Percentiles rank a stretch among this genome's conserved stretches.
phyloP scores from a whole-genome alignment of 2,888 invertebrate species.

The Neoascia interrupta region DNA sequence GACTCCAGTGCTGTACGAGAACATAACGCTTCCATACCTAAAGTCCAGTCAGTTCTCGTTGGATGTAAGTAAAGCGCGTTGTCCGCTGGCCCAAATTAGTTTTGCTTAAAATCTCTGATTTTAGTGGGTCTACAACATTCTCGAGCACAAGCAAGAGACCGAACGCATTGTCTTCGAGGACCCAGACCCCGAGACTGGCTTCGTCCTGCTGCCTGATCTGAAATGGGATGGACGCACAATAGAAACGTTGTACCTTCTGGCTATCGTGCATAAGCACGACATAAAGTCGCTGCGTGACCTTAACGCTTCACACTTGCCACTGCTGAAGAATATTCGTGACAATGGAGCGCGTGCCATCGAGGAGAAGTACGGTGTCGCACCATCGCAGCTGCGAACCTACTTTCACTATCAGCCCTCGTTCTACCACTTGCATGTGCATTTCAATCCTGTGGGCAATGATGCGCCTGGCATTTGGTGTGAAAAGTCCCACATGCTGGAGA shows the following conservation, averaged over 20 bases:
- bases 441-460: conserved; percentile 89
- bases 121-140: conserved; percentile 98
- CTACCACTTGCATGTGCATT: conserved; percentile 97
- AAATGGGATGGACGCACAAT: conserved; percentile 94
- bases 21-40: conserved; percentile 89
- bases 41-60: conserved; percentile 87
- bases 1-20: conserved; percentile 89
- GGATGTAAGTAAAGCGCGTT: conserved; percentile 82
- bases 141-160: conserved; percentile 93
- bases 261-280: conserved; percentile 86
- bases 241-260: conserved; percentile 91
- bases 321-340: conserved; percentile 89
- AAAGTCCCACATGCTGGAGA: conserved; percentile 91
- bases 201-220: conserved; percentile 94
- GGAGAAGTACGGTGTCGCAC: conserved; percentile 86
- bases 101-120: conserved; percentile 26
- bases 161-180: conserved; percentile 94
- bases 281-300: conserved; percentile 94
- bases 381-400: conserved; percentile 89
- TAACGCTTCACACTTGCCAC: conserved; percentile 86
- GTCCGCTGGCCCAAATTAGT: not conserved
- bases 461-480: conserved; percentile 91
- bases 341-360: conserved; percentile 88
- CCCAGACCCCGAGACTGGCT: conserved; percentile 86
- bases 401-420: conserved; percentile 98